A percentile compares a stretch with the other conserved stretches of the same genome.
Evolutionary conservation across 2,888 invertebrate species (phyloP).

Genomic region (Diloba caeruleocephala): DNA sequence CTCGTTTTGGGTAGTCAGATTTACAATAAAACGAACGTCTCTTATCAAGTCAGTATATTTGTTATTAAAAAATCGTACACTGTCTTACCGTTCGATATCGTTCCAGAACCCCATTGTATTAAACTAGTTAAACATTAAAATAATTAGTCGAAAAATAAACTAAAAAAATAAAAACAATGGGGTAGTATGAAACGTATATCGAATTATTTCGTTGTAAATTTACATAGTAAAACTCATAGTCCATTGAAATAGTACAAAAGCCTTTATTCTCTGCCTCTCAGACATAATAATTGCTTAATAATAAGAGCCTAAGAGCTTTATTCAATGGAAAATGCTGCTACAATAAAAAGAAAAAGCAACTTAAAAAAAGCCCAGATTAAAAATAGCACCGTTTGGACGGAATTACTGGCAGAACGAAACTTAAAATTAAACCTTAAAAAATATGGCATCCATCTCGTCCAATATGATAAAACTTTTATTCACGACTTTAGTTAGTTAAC

Average conservation of each 20-base stretch:
- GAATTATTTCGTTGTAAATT: slow-evolving; percentile 78
- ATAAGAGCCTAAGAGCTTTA: neutral
- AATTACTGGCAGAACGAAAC: slow-evolving; percentile 66
- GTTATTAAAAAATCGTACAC: slow-evolving; percentile 84
- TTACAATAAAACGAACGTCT: slow-evolving; percentile 63
- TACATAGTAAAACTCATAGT: slow-evolving; percentile 39
- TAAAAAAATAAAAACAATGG: slow-evolving; percentile 74
- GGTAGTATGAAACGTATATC: slow-evolving; percentile 87
- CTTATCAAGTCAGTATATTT: slow-evolving; percentile 85
- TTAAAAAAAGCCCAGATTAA: slow-evolving; percentile 58
- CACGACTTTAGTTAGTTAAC: slow-evolving; percentile 16
- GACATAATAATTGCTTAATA: neutral
- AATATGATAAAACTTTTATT: slow-evolving; percentile 40
- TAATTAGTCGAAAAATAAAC: slow-evolving; percentile 59
- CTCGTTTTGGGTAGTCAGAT: no score
- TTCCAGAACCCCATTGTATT: slow-evolving; percentile 88
- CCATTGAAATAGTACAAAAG: slow-evolving; percentile 27
- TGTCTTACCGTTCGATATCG: slow-evolving; percentile 75
- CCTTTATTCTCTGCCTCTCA: slow-evolving; percentile 5
- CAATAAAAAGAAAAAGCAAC: slow-evolving; percentile 56
- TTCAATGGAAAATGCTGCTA: slow-evolving; percentile 41
- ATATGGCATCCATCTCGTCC: slow-evolving; percentile 81
- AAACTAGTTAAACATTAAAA: slow-evolving; percentile 64
- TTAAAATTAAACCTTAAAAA: slow-evolving; percentile 70
- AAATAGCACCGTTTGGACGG: slow-evolving; percentile 85